Base-by-base conservation (phyloP, 2,113 vertebrate species). In the Rhinoderma darwinii region DNA sequence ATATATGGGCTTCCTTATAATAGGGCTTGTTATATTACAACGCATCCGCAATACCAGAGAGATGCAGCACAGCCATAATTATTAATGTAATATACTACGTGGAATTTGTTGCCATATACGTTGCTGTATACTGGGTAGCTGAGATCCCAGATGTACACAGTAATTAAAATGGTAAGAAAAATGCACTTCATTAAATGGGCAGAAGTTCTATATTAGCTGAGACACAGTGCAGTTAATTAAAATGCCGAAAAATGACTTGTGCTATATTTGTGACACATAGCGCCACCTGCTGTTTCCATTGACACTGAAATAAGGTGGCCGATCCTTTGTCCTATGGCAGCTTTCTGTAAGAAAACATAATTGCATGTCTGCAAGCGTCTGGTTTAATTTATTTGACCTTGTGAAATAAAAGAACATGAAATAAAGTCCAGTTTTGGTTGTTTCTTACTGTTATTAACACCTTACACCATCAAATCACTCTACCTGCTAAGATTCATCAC, bases 351-450 rank as follows among this genome's bases (percentile, higher is more conserved):
- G 73, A 22, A 47, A 74, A 14, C 18, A 51, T 77, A 77, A 50
- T 77, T 77, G 74, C 74, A 77, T 77, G 74, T 11, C n/a, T 32
- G 74, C 44, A 44, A 77, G 44, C 15, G 44, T 50, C 41, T 50
- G 44, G 3, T 32, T 77, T 77, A 47, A 50, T 77, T 50, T 77
- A 77, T 77, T 51, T 77, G 44, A 77, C 17, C 74, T 47, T 41
- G n/a, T 77, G 32, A 77, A 77, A 77, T 77, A 77, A 77, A 77
- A 51, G n/a, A 47, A 47, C 25, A 50, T 41, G 35, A 25, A 72
- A 72, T 72, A 37, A 72, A 41, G 15, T 41, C 9, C 6, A 17
- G 35, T 72, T 72, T 72, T 20, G 68, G 18, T 35, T 72, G 7
- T 9, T 72, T 39, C 9, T 39, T 41, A 11, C 8, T 72, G 17